These are phyloP conservation scores for Seira ritae DNA, from an alignment of 2,888 invertebrate species.

Conservation along the genomic window DNA sequence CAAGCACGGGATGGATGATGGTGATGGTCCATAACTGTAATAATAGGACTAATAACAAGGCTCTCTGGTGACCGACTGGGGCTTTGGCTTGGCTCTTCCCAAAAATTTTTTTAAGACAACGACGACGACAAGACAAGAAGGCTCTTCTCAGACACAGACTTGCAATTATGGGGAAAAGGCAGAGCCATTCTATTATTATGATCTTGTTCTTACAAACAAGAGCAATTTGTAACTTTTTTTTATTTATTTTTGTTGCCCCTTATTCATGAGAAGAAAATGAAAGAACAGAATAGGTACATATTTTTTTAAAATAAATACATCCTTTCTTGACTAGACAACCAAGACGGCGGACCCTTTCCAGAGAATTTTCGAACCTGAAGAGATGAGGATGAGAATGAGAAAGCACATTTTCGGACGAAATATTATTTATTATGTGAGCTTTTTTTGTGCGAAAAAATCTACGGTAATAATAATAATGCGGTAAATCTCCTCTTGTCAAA, in stretches of 20 bases:
- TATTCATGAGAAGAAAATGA: background rate
- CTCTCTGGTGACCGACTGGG: conserved; percentile 2
- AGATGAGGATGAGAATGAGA: background rate
- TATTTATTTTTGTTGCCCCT: background rate
- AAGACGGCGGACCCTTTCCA: no score
- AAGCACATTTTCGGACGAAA: background rate
- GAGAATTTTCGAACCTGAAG: no score
- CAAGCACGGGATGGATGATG: conserved; percentile 50
- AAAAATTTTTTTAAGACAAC: conserved; percentile 16
- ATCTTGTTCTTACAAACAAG: background rate
- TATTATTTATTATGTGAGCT: background rate
- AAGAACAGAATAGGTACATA: background rate
- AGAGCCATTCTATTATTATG: background rate
- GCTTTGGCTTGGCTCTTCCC: background rate
- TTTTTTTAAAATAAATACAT: no score
- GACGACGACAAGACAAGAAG: conserved; percentile 11
- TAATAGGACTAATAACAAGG: conserved; percentile 47
- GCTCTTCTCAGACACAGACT: background rate
- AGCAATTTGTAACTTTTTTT: conserved; percentile 17
- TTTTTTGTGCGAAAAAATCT: conserved; percentile 39
- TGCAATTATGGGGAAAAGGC: conserved; percentile 19
- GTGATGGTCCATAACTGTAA: conserved; percentile 58
- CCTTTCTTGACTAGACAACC: no score
- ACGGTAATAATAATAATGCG: no score
- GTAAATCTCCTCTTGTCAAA: no score